Evolutionary conservation across 2,888 invertebrate genomes (phyloP), one percentile per base, ranked within the genome.

Genomic region (Beris morrisii): DNA sequence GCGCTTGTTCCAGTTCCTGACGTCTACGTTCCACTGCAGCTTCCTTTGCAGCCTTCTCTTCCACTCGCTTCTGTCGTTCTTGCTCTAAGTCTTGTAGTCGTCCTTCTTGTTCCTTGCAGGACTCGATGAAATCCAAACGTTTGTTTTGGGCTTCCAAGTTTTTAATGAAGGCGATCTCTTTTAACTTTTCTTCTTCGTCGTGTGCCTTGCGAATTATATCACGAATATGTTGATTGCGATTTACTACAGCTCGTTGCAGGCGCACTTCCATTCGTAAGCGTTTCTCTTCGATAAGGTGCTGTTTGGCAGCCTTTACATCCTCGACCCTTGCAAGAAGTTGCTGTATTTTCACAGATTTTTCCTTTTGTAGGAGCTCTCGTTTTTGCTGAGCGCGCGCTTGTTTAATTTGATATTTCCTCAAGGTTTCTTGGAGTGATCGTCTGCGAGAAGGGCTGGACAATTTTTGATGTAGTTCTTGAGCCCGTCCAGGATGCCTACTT

Each of bases 91-190:
- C 92, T 76, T 90, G 84, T 70, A 91, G 82, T 3, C 91, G 81
- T 1, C 87, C 88, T 69, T 88, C 87, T 69, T 89, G 88, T 68
- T 91, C 89, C 72, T 91, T 89, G 71, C 90, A 91, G 52, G 90
- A 87, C 61, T 92, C 91, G 75, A 95, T 83, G 74, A 97, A 91
- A 79, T 97, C 97, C 75, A 95, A 90, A 0, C 94, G 83, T 74
- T 95, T 91, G 78, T 97, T 96, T 81, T 96, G 95, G 0, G 95
- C 96, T 76, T 97, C 96, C 50, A 98, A 82, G 73, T 93, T 93
- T 78, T 97, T 98, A 67, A 98, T 98, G 78, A 98, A 98, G 12
- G 96, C 96, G 64, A 98, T 97, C 83, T 99, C 98, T 70, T 94
- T 92, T 4, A 95, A 86, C 78, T 97, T 97, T 67, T 95, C 94